These are phyloP conservation scores for Onychorhynchus coronatus DNA, from an alignment of 2,113 vertebrate species.

Conservation along the genomic window DNA sequence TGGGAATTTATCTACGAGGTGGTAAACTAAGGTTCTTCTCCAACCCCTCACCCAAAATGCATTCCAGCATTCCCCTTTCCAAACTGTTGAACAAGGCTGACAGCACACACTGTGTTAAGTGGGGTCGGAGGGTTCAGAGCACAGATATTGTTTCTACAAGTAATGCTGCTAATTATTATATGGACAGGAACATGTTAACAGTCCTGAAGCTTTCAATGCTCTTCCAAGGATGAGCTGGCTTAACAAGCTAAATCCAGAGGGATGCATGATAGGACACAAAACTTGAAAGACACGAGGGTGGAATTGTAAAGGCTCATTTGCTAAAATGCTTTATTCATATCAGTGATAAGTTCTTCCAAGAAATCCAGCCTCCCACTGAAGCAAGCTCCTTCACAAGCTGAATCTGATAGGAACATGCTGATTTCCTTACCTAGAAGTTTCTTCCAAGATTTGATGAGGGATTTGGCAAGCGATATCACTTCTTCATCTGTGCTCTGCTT, in stretches of 20 bases:
- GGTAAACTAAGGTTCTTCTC: neutral
- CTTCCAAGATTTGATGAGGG: conserved; percentile 97
- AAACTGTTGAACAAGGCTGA: neutral
- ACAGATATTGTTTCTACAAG: neutral
- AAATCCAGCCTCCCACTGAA: neutral
- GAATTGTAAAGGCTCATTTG: neutral
- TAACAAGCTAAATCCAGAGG: neutral
- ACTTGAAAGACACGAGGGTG: neutral
- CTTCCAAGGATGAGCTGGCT: neutral
- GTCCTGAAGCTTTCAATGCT: neutral
- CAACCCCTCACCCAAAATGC: neutral
- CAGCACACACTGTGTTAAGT: neutral
- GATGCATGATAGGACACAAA: neutral
- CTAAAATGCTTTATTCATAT: neutral
- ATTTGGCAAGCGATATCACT: conserved; percentile 89
- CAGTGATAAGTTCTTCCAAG: neutral
- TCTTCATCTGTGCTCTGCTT: conserved; percentile 95
- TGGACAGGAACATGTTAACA: neutral
- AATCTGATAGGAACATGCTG: neutral
- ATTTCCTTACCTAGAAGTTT: conserved; percentile 85
- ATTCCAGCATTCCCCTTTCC: neutral
- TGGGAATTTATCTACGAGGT: neutral
- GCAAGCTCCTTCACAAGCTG: neutral
- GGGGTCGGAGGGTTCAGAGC: neutral
- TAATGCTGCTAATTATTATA: neutral